Evolutionary conservation across 2,888 invertebrate genomes (phyloP).

Genomic region (Rotaria macrura): DNA sequence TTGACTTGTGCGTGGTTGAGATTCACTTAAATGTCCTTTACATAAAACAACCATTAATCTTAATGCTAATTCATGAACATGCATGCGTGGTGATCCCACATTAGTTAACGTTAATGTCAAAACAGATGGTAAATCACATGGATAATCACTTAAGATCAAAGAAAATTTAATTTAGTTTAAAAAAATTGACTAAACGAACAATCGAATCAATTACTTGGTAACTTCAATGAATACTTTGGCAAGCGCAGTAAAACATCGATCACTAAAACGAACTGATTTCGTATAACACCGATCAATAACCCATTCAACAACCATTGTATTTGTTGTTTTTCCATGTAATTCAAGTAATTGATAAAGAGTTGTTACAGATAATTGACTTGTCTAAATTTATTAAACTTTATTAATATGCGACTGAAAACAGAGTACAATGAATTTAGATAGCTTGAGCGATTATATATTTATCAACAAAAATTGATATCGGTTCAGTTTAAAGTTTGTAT

Average conservation of each 20-base stretch:
- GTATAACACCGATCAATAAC: slow-evolving; percentile 94
- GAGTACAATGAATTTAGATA: not conserved
- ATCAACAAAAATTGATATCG: not conserved
- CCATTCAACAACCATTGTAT: slow-evolving; percentile 69
- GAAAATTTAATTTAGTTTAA: slow-evolving; percentile 29
- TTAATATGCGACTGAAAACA: too few relatives aligned
- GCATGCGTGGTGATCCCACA: slow-evolving; percentile 80
- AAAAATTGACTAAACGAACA: not conserved
- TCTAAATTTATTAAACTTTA: not conserved
- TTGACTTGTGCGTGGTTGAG: slow-evolving; percentile 34
- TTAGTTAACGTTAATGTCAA: slow-evolving; percentile 92
- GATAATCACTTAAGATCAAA: slow-evolving; percentile 68
- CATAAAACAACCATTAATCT: slow-evolving; percentile 19
- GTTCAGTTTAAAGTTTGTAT: not conserved
- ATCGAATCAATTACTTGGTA: slow-evolving; percentile 56
- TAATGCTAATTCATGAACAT: slow-evolving; percentile 63
- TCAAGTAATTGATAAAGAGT: slow-evolving; percentile 15
- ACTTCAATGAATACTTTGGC: slow-evolving; percentile 83
- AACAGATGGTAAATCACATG: slow-evolving; percentile 91
- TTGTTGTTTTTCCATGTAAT: not conserved
- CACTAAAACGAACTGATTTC: slow-evolving; percentile 75
- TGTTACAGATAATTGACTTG: not conserved
- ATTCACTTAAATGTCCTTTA: slow-evolving; percentile 25
- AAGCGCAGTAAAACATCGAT: slow-evolving; percentile 86
- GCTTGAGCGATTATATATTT: slow-evolving; percentile 44